Percentiles rank a stretch among this genome's conserved stretches.
Evolutionary conservation across 64 coral and sea anemone species (phyloP).

Genomic region (Acropora tenuis): DNA sequence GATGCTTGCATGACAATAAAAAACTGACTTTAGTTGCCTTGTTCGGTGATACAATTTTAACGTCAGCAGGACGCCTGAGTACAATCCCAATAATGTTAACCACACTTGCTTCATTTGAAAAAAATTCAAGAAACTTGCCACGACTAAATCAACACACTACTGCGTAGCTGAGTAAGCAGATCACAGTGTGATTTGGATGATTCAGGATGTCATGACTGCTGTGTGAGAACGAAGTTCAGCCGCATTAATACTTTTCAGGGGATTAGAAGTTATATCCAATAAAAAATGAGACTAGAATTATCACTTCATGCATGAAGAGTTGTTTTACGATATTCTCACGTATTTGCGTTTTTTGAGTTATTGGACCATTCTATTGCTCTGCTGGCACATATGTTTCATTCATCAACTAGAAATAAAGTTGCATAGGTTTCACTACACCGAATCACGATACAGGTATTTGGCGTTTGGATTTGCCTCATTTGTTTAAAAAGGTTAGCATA

Average conservation of each 20-base stretch:
- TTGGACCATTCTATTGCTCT: not conserved
- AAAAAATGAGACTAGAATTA: not conserved
- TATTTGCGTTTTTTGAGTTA: not conserved
- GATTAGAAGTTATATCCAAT: not conserved
- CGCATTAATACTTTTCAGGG: not conserved
- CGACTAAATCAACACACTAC: not conserved
- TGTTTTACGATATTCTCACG: not conserved
- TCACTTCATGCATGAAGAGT: not conserved
- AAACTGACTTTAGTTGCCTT: slow-evolving; percentile 13
- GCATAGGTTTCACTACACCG: too few species aligned
- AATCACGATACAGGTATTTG: too few species aligned
- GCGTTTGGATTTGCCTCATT: not conserved
- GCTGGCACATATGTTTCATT: too few species aligned
- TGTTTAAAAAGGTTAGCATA: not conserved
- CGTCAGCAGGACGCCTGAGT: slow-evolving; percentile 3
- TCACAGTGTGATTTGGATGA: not conserved
- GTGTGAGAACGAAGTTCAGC: not conserved
- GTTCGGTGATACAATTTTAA: not conserved
- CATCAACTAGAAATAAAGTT: too few species aligned
- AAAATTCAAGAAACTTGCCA: not conserved
- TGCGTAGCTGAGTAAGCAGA: too few species aligned
- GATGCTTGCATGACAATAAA: not conserved
- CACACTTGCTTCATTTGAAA: not conserved
- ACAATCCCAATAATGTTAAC: slow-evolving; percentile 25
- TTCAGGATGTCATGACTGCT: not conserved